These are phyloP conservation scores for Conus betulinus DNA, from an alignment of 1,140 invertebrate species.

Conservation along the genomic window DNA sequence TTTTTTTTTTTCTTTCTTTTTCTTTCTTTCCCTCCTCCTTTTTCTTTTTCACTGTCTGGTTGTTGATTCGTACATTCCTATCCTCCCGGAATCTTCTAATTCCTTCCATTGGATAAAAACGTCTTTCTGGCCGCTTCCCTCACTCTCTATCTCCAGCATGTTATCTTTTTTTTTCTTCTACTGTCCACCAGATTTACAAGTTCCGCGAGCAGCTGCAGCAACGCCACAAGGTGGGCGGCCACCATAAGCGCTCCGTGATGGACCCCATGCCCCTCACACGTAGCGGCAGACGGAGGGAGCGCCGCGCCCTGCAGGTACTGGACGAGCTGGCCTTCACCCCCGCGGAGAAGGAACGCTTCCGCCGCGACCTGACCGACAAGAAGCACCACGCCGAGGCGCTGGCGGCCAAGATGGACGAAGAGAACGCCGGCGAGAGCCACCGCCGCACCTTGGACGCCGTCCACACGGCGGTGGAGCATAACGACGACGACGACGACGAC, in stretches of 20 bases:
- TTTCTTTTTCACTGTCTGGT: too few species aligned
- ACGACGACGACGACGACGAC: slow-evolving; percentile 8
- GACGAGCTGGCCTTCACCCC: slow-evolving; percentile 17
- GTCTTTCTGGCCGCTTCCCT: too few species aligned
- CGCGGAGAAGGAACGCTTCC: background rate
- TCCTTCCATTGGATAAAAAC: too few species aligned
- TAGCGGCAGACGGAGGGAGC: slow-evolving; percentile 2
- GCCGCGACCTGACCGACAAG: slow-evolving; percentile 19
- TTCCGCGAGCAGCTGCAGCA: slow-evolving; percentile 29
- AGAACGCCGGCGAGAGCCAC: slow-evolving; percentile 26
- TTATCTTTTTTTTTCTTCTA: background rate
- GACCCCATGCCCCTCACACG: background rate
- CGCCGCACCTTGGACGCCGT: slow-evolving; percentile 14
- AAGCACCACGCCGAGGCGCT: slow-evolving; percentile 36
- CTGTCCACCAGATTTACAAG: background rate
- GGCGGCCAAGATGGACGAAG: slow-evolving; percentile 38
- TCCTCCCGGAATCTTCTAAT: too few species aligned
- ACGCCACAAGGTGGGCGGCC: background rate
- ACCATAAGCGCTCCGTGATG: background rate
- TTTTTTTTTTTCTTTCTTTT: too few species aligned
- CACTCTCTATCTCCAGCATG: too few species aligned
- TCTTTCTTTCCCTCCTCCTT: too few species aligned
- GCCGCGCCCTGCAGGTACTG: slow-evolving; percentile 11
- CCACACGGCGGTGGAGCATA: background rate
- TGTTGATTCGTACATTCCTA: too few species aligned